A percentile compares a stretch with the other conserved stretches of the same genome.
phyloP scores from a whole-genome alignment of 2,888 invertebrate species.

The Tinea trinotella region DNA sequence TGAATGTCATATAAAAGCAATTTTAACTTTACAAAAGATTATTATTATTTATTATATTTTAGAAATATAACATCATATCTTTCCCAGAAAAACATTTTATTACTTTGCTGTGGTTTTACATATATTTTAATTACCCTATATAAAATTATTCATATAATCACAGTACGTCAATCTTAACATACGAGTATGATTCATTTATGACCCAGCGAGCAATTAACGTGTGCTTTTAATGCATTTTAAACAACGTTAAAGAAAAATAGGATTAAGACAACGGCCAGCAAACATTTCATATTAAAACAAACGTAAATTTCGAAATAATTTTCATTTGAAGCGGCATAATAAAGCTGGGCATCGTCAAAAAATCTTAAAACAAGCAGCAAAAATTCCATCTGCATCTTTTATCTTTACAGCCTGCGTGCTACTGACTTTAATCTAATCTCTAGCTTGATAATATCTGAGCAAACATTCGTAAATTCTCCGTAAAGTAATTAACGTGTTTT shows the following conservation, averaged over 20 bases:
- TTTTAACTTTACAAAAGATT: background rate
- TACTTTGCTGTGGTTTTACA: too few species aligned
- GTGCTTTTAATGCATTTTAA: background rate
- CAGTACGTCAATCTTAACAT: too few species aligned
- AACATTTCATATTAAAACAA: too few species aligned
- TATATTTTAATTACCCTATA: too few species aligned
- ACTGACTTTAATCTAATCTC: constrained; percentile 23
- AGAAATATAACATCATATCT: too few species aligned
- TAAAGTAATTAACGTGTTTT: constrained; percentile 31
- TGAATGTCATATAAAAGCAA: constrained; percentile 23
- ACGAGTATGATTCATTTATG: too few species aligned
- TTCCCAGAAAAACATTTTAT: too few species aligned
- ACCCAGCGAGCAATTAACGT: too few species aligned
- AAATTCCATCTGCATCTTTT: constrained; percentile 17
- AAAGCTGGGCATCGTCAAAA: background rate
- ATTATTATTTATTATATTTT: background rate
- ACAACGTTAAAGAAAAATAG: background rate
- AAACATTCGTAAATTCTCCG: constrained; percentile 33
- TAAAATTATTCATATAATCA: too few species aligned
- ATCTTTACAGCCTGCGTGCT: constrained; percentile 24
- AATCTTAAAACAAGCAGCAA: background rate
- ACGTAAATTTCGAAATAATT: background rate
- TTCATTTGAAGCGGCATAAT: background rate
- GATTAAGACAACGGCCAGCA: too few species aligned
- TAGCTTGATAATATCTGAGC: constrained; percentile 33